Conservation (phyloP, 2,113 vertebrate genomes). For the Percina caprodes region DNA sequence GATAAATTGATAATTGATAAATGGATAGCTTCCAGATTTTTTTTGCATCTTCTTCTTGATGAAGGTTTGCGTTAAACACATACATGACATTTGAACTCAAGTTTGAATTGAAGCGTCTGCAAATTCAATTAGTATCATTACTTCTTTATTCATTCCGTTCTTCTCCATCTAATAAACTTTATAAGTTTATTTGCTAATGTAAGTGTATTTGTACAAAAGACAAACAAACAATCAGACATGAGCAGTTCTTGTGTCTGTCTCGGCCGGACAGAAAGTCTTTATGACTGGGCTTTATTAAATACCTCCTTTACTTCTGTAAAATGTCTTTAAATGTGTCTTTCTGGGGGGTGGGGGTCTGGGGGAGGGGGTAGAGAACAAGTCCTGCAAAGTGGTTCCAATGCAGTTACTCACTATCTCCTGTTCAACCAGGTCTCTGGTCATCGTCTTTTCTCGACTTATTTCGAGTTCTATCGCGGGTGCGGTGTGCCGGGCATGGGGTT, state of each 20-base stretch:
- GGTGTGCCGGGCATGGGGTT: constrained; percentile 91
- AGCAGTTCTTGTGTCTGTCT: constrained; percentile 77
- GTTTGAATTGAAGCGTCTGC: constrained; percentile 72
- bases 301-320: constrained; percentile 81
- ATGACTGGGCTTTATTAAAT: constrained; percentile 74
- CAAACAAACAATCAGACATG: constrained; percentile 84
- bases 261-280: constrained; percentile 68
- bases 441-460: constrained; percentile 41
- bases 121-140: constrained; percentile 75
- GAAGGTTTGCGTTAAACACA: constrained; percentile 5
- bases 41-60: not conserved
- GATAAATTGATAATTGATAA: not conserved
- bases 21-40: too few relatives aligned
- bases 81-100: constrained; percentile 28
- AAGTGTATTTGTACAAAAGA: constrained; percentile 89
- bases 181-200: constrained; percentile 87
- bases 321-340: constrained; percentile 81
- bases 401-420: constrained; percentile 76
- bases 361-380: constrained; percentile 33
- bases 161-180: constrained; percentile 88
- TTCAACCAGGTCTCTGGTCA: constrained; percentile 59
- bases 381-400: constrained; percentile 73
- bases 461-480: constrained; percentile 87
- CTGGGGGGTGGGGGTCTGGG: not conserved
- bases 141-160: constrained; percentile 86